A percentile compares a stretch with the other conserved stretches of the same genome.
These are phyloP conservation scores for Ormia ochracea DNA, from an alignment of 2,888 invertebrate genomes.

Conservation along the genomic window DNA sequence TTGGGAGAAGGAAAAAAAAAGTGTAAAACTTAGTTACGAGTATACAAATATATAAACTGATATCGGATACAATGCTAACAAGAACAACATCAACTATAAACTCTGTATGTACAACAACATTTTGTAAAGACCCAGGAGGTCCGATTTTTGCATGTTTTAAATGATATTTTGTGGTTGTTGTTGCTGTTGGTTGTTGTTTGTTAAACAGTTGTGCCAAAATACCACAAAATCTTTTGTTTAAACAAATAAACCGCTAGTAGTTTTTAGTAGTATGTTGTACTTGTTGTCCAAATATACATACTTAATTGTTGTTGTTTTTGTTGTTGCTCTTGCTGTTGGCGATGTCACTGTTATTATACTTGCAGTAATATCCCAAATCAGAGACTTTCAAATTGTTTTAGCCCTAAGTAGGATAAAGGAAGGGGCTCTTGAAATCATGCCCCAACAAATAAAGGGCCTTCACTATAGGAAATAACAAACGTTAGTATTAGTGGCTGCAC, in stretches of 20 bases:
- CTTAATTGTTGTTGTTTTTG: conserved; percentile 18
- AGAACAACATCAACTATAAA: conserved; percentile 50
- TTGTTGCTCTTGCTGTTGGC: background rate
- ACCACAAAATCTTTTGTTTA: conserved; percentile 60
- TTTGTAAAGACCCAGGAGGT: conserved; percentile 62
- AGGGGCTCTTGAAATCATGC: too few species aligned
- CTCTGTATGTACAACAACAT: conserved; percentile 54
- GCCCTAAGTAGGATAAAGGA: background rate
- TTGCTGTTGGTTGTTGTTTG: conserved; percentile 31
- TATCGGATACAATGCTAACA: conserved; percentile 59
- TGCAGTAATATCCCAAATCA: conserved; percentile 8
- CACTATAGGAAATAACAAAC: too few species aligned
- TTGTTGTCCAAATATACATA: conserved; percentile 39
- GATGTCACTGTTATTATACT: conserved; percentile 18
- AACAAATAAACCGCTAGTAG: conserved; percentile 61
- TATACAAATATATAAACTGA: conserved; percentile 50
- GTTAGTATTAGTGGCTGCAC: too few species aligned
- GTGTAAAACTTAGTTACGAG: conserved; percentile 54
- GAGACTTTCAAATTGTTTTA: background rate
- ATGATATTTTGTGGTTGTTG: conserved; percentile 3
- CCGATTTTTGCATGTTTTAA: conserved; percentile 30
- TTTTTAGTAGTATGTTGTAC: conserved; percentile 53
- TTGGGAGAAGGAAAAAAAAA: conserved; percentile 58
- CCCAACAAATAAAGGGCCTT: too few species aligned
- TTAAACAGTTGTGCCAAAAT: conserved; percentile 62